Evolutionary conservation across 2,888 invertebrate species (phyloP), one percentile per base, ranked within the genome.

Genomic region (Andrena bucephala): DNA sequence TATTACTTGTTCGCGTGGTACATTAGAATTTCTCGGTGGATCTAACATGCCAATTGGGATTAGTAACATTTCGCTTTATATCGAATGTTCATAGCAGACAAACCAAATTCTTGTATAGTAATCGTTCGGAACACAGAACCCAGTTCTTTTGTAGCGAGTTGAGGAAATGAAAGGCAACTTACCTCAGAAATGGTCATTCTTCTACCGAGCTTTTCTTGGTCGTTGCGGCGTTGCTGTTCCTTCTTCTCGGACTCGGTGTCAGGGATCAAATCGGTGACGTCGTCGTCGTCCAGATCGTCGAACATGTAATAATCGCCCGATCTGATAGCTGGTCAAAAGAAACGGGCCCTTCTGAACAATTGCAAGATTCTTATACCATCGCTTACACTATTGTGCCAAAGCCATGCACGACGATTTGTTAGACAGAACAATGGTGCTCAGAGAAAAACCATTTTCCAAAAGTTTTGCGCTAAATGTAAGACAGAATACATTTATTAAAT

Each of bases 291-390:
- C 92, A 97, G 96, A 88, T 99, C 99, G 92, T 99, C 99, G 95
- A 99, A 99, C 98, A 99, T 99, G 95, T 99, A 99, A 95, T 99
- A 99, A 95, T 99, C 99, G 24, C 99, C 99, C 81, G 99, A 99
- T 70, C 99, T 97, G 79, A 99, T 97, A 70, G 99, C 99, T 99
- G 95, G 93, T 94, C 93, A 85, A 87, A 84, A 86, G 66, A 52
- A 59, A 77, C 0, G 8, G 5, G n/a, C 2, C 4, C 27, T 31
- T 57, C 48, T 77, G 24, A 82, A 10, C 16, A 1, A 24, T 0
- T 16, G 33, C 0, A 2, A 13, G 36, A n/a, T 0, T 0, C 7
- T 4, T 10, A 5, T n/a, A 16, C 1, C 24, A 3, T 24, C 16
- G 31, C 50, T 77, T 33, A 50, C 31, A 3, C 10, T 29, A 48